Evolutionary conservation across 2,888 invertebrate species (phyloP), one percentile per base, ranked within the genome.

Genomic region (Drosophila colorata): DNA sequence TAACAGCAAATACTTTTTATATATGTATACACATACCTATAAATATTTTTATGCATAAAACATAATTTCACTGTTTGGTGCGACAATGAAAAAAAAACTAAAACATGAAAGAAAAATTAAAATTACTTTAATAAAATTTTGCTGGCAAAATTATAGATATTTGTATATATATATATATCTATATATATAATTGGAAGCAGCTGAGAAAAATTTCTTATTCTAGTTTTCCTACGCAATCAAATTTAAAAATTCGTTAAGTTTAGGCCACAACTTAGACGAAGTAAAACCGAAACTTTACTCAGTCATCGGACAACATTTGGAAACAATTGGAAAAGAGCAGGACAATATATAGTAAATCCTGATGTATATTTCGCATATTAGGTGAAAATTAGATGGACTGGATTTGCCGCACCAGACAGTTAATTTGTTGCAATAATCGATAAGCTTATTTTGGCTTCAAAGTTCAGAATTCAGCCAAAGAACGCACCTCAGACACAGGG

Each of bases 401-500:
- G 6, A 44, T 44, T 69, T 52, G 47, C 43, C 43, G 57, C 73
- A 72, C 58, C 67, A 74, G 49, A 73, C 48, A 74, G 31, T 14
- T 14, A 55, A 46, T 44, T 53, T 31, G 2, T 28, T 18, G 40
- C 28, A 14, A 11, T 13, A 28, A 37, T 18, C 16, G n/a, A 37
- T 11, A 11, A 18, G 40, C 41, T 47, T 40, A 18, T 31, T 38
- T 71, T 47, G 37, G 40, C 43, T 46, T 40, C 35, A 73, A 63
- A 41, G 43, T 33, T 43, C 43, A 53, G 53, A 9, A 28, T 28
- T 20, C 25, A 35, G 52, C 20, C 31, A 38, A 31, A 61, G 35
- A 47, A 68, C 33, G 41, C 46, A 58, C 57, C 81, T 77, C 77
- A 77, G 77, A 77, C 77, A 77, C 77, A 81, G 77, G 60, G 68